These are phyloP conservation scores for Picus viridis DNA, from an alignment of 2,797 vertebrate species.

Conservation along the genomic window DNA sequence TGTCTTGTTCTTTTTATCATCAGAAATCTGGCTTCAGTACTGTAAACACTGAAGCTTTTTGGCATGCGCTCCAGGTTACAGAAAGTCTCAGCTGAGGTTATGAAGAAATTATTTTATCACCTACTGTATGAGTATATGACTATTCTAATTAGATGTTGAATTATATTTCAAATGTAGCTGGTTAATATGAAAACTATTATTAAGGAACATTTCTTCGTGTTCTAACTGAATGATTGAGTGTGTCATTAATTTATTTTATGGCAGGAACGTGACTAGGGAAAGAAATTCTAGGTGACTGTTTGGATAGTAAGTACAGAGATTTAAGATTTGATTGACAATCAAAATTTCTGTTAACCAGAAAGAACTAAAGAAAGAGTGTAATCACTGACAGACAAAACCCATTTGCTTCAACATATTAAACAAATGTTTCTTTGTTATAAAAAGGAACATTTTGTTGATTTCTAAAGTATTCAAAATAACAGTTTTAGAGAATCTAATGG, in stretches of 20 bases:
- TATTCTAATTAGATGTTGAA: constrained; percentile 36
- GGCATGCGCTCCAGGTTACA: neutral
- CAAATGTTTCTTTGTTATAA: constrained; percentile 62
- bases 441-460: constrained; percentile 66
- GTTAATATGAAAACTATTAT: constrained; percentile 45
- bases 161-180: constrained; percentile 47
- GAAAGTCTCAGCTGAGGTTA: neutral
- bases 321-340: constrained; percentile 68
- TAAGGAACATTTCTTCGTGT: constrained; percentile 30
- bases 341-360: constrained; percentile 60
- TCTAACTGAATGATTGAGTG: constrained; percentile 53
- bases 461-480: constrained; percentile 62
- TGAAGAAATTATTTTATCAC: constrained; percentile 30
- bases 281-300: constrained; percentile 63
- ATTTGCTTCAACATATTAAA: constrained; percentile 51
- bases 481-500: constrained; percentile 37
- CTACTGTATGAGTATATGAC: neutral
- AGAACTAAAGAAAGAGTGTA: constrained; percentile 45
- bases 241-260: constrained; percentile 62
- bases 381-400: constrained; percentile 51
- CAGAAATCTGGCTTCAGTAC: neutral
- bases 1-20: neutral
- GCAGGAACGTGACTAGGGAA: constrained; percentile 51
- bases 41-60: neutral
- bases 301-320: constrained; percentile 46